These are phyloP conservation scores for Megalopta genalis DNA, from an alignment of 1,140 invertebrate species.

Conservation along the genomic window DNA sequence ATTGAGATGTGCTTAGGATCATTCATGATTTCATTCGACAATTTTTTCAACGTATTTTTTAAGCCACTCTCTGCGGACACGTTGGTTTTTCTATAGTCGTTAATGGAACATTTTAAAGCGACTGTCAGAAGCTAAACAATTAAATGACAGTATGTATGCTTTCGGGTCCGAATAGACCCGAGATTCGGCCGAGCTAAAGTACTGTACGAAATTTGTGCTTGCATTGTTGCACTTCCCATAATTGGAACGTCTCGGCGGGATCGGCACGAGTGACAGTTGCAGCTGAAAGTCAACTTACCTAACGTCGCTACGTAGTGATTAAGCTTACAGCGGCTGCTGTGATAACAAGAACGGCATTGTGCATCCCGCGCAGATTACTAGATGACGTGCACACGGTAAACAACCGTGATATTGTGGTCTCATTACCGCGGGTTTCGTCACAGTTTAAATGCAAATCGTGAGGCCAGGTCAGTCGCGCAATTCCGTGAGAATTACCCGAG, in stretches of 20 bases:
- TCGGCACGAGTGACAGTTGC: neutral
- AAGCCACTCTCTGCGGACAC: too few species aligned
- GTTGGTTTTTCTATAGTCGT: too few species aligned
- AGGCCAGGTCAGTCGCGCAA: constrained; percentile 52
- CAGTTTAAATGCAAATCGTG: constrained; percentile 49
- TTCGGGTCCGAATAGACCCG: too few species aligned
- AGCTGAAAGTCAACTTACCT: neutral
- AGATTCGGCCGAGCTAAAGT: too few species aligned
- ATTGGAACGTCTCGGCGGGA: neutral
- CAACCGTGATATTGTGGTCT: constrained; percentile 24
- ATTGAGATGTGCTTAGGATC: too few species aligned
- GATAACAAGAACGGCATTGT: constrained; percentile 8
- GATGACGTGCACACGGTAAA: neutral
- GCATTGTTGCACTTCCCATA: too few species aligned
- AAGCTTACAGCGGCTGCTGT: neutral
- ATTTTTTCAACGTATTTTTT: too few species aligned
- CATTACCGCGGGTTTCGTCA: constrained; percentile 53
- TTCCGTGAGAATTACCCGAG: constrained; percentile 43
- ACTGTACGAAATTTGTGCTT: too few species aligned
- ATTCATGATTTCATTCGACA: too few species aligned
- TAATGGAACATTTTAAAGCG: too few species aligned
- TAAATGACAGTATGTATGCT: too few species aligned
- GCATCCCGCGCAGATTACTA: constrained; percentile 9
- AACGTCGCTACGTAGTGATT: neutral
- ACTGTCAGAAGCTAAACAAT: too few species aligned